Conservation (phyloP, 2,888 invertebrate species). For the Salticus scenicus region DNA sequence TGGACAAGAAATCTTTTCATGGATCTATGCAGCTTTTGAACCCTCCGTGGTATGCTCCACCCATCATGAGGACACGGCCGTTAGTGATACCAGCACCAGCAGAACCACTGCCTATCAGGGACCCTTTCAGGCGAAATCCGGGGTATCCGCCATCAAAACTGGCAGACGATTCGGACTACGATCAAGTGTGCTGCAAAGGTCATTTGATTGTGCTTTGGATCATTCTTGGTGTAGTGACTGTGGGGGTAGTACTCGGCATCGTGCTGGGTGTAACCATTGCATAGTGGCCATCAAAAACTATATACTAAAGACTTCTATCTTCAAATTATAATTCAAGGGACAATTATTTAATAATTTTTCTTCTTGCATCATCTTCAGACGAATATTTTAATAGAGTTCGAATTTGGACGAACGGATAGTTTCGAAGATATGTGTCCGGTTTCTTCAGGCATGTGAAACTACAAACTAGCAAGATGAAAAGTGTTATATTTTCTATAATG, state of each 20-base stretch:
- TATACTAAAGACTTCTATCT: no score
- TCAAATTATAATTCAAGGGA: no score
- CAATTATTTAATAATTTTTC: no score
- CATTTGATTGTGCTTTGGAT: constrained; percentile 74
- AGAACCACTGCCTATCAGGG: constrained; percentile 72
- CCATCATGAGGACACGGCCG: constrained; percentile 71
- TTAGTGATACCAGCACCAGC: constrained; percentile 71
- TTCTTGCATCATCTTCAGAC: no score
- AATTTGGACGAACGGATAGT: no score
- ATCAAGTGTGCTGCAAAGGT: constrained; percentile 73
- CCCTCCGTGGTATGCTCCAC: constrained; percentile 69
- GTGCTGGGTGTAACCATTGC: constrained; percentile 72
- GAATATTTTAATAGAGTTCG: no score
- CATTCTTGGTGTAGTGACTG: constrained; percentile 73
- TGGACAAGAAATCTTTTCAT: constrained; percentile 68
- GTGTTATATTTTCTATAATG: no score
- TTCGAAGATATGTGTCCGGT: no score
- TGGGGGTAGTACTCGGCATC: constrained; percentile 73
- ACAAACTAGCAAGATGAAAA: no score
- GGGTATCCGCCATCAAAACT: constrained; percentile 53
- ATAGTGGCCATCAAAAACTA: no score
- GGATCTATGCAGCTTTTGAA: constrained; percentile 63
- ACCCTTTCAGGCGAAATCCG: constrained; percentile 67
- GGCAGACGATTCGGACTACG: constrained; percentile 62
- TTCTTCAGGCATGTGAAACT: no score